phyloP scores from a whole-genome alignment of 2,113 vertebrate genomes.

The Oreamnos americanus region DNA sequence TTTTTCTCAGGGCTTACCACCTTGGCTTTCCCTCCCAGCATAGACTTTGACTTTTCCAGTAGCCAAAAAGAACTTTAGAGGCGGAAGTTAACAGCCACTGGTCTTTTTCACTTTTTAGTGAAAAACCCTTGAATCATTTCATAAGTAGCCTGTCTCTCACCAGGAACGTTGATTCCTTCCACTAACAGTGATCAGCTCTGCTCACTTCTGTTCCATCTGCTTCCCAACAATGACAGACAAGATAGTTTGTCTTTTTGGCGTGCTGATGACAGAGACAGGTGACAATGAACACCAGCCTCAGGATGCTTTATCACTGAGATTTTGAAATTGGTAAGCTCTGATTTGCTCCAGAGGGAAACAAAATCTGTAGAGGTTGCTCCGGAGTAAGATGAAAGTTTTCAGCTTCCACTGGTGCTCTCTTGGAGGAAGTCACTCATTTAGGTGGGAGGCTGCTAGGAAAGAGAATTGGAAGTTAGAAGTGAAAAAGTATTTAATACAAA shows the following conservation, averaged over 20 bases:
- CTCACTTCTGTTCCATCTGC: neutral
- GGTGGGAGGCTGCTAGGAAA: constrained; percentile 1
- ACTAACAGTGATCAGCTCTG: neutral
- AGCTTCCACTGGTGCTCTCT: neutral
- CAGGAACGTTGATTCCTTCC: fast-evolving
- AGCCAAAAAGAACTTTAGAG: neutral
- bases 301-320: neutral
- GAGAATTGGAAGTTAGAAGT: neutral
- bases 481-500: neutral
- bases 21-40: neutral
- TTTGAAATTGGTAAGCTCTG: neutral
- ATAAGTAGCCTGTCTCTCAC: constrained; percentile 9
- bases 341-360: constrained; percentile 38
- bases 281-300: neutral
- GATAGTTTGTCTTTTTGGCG: fast-evolving
- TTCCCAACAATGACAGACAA: neutral
- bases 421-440: neutral
- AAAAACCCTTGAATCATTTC: constrained; percentile 55
- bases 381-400: neutral
- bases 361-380: neutral
- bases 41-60: neutral
- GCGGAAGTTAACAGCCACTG: neutral
- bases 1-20: neutral
- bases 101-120: neutral
- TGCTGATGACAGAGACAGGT: neutral